phyloP scores from a whole-genome alignment of 2,888 invertebrate species.

The Limenitis arthemis region DNA sequence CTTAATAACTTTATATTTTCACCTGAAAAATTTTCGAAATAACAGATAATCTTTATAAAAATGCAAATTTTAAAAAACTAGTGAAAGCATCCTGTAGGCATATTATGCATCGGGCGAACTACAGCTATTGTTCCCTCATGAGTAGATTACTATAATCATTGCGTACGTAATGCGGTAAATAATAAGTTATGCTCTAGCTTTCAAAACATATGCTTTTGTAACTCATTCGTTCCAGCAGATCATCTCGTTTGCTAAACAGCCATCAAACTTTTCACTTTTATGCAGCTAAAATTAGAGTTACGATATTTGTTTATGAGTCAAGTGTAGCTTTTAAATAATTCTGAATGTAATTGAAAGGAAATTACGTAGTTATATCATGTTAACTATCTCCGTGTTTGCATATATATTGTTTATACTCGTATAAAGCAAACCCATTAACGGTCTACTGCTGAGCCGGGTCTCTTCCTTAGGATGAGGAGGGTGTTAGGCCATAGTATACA shows the following conservation, averaged over 20 bases:
- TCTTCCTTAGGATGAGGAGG: no score
- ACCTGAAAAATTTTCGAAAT: no score
- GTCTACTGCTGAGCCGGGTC: no score
- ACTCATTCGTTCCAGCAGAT: slow-evolving; percentile 61
- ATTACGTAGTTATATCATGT: no score
- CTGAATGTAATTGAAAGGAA: no score
- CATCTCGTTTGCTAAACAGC: slow-evolving; percentile 30
- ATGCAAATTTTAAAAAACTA: not conserved
- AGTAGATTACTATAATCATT: slow-evolving; percentile 71
- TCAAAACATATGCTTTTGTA: slow-evolving; percentile 69
- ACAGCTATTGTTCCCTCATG: slow-evolving; percentile 62
- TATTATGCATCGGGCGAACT: slow-evolving; percentile 43
- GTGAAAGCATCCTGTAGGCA: slow-evolving; percentile 44
- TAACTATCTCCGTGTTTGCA: no score
- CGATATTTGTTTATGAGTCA: not conserved
- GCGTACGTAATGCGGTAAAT: slow-evolving; percentile 68
- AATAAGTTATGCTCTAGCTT: slow-evolving; percentile 65
- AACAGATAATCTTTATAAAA: not conserved
- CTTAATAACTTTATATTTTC: no score
- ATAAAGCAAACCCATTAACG: no score
- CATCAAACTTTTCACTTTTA: not conserved
- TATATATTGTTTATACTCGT: no score
- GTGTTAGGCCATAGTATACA: no score
- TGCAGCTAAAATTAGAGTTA: slow-evolving; percentile 7
- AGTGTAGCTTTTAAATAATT: not conserved